A percentile compares a stretch with the other conserved stretches of the same genome.
Evolutionary conservation across 2,888 invertebrate genomes (phyloP).

Genomic region (Drosophila demipolita): DNA sequence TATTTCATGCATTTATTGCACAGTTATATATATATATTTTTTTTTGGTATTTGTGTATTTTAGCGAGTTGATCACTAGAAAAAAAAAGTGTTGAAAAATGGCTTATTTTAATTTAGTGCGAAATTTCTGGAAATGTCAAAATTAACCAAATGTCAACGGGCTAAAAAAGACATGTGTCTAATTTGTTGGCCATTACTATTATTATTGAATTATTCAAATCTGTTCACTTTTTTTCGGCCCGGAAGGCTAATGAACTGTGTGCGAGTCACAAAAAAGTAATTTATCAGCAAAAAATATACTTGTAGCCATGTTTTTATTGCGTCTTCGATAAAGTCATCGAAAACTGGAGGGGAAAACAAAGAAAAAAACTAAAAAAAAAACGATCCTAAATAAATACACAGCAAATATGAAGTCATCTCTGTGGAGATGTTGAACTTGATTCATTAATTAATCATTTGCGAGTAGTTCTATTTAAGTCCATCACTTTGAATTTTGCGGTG

Average conservation of each 20-base stretch:
- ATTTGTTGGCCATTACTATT: slow-evolving; percentile 7
- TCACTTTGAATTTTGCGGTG: slow-evolving; percentile 18
- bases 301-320: background rate
- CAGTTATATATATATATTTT: background rate
- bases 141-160: background rate
- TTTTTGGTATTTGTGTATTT: slow-evolving; percentile 20
- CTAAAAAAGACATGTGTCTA: background rate
- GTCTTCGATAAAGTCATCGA: slow-evolving; percentile 6
- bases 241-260: slow-evolving; percentile 66
- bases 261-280: slow-evolving; percentile 50
- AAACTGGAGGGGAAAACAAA: background rate
- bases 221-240: background rate
- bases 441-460: slow-evolving; percentile 47
- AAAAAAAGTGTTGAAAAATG: background rate
- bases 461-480: slow-evolving; percentile 23
- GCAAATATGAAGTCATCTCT: slow-evolving; percentile 38
- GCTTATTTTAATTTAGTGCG: background rate
- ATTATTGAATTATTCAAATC: slow-evolving; percentile 1
- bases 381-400: background rate
- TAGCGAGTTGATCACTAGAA: background rate
- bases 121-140: background rate
- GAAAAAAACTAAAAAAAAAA: background rate
- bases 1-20: background rate
- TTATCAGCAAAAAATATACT: slow-evolving; percentile 44
- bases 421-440: slow-evolving; percentile 19